These are phyloP conservation scores for Gallinago nigripennis DNA, from an alignment of 2,797 vertebrate species.

Conservation along the genomic window DNA sequence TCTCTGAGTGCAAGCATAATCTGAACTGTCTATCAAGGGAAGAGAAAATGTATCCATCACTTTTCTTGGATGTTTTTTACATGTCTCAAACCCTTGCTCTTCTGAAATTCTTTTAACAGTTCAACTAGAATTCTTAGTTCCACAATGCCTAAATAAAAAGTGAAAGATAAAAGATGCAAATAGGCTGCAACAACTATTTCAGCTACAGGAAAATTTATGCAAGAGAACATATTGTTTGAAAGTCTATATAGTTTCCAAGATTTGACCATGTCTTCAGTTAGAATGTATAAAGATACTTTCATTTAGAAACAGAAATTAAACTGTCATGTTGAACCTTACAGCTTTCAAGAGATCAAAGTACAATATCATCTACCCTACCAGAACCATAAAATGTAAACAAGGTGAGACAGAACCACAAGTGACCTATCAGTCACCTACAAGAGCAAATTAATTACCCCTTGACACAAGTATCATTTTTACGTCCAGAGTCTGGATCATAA, in stretches of 20 bases:
- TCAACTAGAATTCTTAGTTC: neutral
- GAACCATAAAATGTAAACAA: constrained; percentile 23
- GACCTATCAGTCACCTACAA: constrained; percentile 58
- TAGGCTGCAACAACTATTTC: neutral
- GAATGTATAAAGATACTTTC: neutral
- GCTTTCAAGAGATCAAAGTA: neutral
- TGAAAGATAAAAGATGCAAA: neutral
- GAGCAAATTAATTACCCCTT: constrained; percentile 75
- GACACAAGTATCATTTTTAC: constrained; percentile 53
- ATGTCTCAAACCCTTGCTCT: neutral
- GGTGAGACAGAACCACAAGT: constrained; percentile 45
- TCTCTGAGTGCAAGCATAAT: neutral
- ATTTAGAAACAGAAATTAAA: neutral
- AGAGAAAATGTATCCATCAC: neutral
- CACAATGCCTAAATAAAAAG: neutral
- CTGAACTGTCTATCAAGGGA: neutral
- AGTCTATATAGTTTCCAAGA: neutral
- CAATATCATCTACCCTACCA: neutral
- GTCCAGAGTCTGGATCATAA: constrained; percentile 56
- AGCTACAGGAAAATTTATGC: neutral
- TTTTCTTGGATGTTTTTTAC: neutral
- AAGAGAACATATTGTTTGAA: neutral
- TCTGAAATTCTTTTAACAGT: neutral
- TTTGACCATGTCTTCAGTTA: neutral
- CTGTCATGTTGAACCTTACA: neutral